Conservation (phyloP, 2,888 invertebrate genomes). For the Plebejus argus region DNA sequence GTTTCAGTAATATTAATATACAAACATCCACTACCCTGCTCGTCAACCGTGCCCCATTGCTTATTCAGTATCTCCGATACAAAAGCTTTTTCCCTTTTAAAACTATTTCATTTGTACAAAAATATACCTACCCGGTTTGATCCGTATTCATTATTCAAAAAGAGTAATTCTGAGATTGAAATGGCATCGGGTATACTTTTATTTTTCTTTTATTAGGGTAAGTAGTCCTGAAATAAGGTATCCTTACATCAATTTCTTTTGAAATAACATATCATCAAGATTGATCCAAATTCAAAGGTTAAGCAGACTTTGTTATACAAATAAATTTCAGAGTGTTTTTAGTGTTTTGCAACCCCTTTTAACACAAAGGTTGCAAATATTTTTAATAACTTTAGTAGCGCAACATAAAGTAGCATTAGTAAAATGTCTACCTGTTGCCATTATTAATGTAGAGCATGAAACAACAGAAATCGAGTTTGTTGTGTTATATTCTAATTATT, state of each 20-base stretch:
- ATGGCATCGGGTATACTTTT: constrained; percentile 25
- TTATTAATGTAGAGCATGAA: neutral
- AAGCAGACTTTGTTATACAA: neutral
- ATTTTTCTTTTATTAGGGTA: constrained; percentile 23
- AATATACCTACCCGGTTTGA: constrained; percentile 28
- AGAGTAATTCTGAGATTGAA: constrained; percentile 31
- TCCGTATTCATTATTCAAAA: constrained; percentile 30
- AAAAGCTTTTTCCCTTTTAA: constrained; percentile 32
- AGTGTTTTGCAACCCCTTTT: neutral
- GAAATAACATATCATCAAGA: neutral
- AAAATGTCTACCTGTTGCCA: neutral
- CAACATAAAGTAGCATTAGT: too few species aligned
- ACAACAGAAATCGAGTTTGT: neutral
- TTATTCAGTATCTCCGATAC: constrained; percentile 35
- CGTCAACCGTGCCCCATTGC: constrained; percentile 37
- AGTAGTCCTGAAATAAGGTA: constrained; percentile 17
- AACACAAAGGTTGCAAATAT: too few species aligned
- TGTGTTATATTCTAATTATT: neutral
- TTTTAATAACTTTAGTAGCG: too few species aligned
- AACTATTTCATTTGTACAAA: constrained; percentile 31
- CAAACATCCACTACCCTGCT: constrained; percentile 61
- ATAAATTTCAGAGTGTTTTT: neutral
- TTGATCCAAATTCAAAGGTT: neutral
- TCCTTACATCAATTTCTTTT: constrained; percentile 1
- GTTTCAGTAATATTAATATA: constrained; percentile 78